Conservation (phyloP, 92 coral and sea anemone species). For the Ricordea florida region DNA sequence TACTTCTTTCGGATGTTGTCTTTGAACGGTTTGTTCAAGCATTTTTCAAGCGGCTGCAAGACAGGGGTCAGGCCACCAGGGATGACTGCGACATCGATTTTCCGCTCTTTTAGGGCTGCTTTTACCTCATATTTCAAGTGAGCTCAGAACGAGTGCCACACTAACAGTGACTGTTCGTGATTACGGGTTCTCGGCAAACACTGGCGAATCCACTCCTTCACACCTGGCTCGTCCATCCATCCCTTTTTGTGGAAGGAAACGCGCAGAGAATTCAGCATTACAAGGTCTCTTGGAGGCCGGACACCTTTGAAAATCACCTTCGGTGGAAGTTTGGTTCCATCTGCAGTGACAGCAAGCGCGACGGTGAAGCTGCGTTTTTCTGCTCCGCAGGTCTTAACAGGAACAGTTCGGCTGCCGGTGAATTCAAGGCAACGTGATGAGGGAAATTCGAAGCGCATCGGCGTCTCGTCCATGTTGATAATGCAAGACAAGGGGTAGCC, state of each 20-base stretch:
- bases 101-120: too few relatives aligned
- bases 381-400: neutral
- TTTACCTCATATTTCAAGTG: too few relatives aligned
- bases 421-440: slow-evolving; percentile 1
- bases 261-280: neutral
- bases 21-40: too few relatives aligned
- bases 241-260: neutral
- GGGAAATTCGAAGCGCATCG: slow-evolving; percentile 11
- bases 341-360: neutral
- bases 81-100: too few relatives aligned
- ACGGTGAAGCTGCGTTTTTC: neutral
- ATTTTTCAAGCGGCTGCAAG: too few relatives aligned
- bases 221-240: too few relatives aligned
- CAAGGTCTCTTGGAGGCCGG: neutral
- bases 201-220: too few relatives aligned
- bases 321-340: neutral
- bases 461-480: slow-evolving; percentile 11
- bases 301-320: neutral
- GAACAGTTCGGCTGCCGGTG: slow-evolving; percentile 12
- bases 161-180: too few relatives aligned
- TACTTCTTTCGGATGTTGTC: neutral
- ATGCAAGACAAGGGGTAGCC: neutral
- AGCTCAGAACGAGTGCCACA: too few relatives aligned
- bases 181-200: too few relatives aligned
- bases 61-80: too few relatives aligned